A percentile compares a stretch with the other conserved stretches of the same genome.
phyloP scores from a whole-genome alignment of 2,113 vertebrate species.

The Oceanites oceanicus region DNA sequence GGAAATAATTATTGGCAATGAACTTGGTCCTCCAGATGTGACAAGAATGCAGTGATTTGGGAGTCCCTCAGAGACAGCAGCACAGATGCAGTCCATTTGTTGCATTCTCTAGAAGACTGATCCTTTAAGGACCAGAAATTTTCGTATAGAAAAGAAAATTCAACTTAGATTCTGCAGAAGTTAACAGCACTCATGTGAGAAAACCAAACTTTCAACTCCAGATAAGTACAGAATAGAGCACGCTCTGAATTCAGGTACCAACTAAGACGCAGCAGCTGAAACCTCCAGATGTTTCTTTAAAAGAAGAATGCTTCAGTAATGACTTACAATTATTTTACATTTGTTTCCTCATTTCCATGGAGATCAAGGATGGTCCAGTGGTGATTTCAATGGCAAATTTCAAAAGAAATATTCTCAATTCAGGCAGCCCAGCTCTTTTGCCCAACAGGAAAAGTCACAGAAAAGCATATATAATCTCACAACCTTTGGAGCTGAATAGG shows the following conservation, averaged over 20 bases:
- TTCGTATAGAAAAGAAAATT: not conserved
- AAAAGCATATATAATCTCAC: not conserved
- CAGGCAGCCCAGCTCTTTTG: not conserved
- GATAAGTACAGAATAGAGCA: fast-evolving
- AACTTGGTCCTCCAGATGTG: constrained; percentile 39
- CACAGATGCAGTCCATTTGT: constrained; percentile 43
- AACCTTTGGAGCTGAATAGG: not conserved
- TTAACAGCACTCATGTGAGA: not conserved
- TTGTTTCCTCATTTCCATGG: not conserved
- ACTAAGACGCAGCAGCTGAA: not conserved
- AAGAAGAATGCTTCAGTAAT: not conserved
- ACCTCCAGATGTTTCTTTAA: not conserved
- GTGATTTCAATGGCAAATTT: not conserved
- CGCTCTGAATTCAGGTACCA: not conserved
- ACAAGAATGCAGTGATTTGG: constrained; percentile 33
- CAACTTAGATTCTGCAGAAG: not conserved
- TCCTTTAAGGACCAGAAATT: constrained; percentile 12
- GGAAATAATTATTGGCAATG: constrained; percentile 42
- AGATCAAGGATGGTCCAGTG: not conserved
- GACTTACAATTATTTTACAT: not conserved
- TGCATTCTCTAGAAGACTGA: not conserved
- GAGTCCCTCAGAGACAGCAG: not conserved
- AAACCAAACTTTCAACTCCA: constrained; percentile 1
- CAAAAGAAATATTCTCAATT: not conserved
- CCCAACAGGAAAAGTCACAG: not conserved